Evolutionary conservation across 2,797 vertebrate species (phyloP).

Genomic region (Sebastes matsubarae): DNA sequence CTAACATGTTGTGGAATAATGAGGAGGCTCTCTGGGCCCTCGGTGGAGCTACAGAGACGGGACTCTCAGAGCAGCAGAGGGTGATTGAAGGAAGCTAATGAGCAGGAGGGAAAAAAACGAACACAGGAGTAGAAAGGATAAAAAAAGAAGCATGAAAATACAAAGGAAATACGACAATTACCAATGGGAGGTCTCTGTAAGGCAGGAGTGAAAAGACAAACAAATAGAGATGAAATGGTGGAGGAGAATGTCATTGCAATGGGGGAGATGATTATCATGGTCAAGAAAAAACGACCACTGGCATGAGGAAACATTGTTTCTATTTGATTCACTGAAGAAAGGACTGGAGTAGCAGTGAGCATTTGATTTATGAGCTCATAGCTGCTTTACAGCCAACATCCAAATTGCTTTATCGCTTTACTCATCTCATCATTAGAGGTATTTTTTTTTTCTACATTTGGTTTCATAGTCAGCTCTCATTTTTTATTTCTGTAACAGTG

Average conservation of each 20-base stretch:
- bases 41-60: conserved; percentile 68
- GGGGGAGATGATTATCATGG: conserved; percentile 54
- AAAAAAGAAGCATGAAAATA: conserved; percentile 64
- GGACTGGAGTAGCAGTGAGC: conserved; percentile 34
- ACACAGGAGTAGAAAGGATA: conserved; percentile 43
- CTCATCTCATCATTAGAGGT: conserved; percentile 40
- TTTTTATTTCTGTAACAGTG: conserved; percentile 46
- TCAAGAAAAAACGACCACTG: conserved; percentile 22
- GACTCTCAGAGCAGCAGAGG: conserved; percentile 68
- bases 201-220: conserved; percentile 46
- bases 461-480: conserved; percentile 24
- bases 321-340: conserved; percentile 43
- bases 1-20: conserved; percentile 83
- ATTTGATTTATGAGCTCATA: conserved; percentile 78
- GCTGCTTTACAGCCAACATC: conserved; percentile 65
- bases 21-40: conserved; percentile 76
- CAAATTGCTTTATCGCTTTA: conserved; percentile 68
- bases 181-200: conserved; percentile 54
- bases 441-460: conserved; percentile 27
- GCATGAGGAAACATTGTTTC: conserved; percentile 40
- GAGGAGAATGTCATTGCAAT: conserved; percentile 46
- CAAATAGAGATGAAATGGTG: conserved; percentile 54
- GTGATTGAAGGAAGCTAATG: conserved; percentile 79
- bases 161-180: conserved; percentile 61
- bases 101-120: conserved; percentile 57